These are phyloP conservation scores for Piliocolobus tephrosceles DNA, from an alignment of 2,113 vertebrate genomes.

Conservation along the genomic window DNA sequence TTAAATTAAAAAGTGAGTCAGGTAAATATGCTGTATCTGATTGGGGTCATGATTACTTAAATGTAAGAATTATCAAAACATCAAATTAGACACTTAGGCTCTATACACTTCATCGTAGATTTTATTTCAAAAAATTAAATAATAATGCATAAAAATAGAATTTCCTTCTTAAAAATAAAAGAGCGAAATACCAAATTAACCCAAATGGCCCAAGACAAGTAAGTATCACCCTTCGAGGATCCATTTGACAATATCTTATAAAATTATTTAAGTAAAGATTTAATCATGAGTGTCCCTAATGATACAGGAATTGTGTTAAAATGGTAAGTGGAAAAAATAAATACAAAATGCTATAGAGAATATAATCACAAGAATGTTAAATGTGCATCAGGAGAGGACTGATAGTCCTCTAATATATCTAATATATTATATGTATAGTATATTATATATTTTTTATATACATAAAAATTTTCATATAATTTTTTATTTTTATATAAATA, in stretches of 20 bases:
- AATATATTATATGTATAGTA: too few species aligned
- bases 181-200: background rate
- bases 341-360: background rate
- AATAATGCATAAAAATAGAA: background rate
- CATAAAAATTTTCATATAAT: too few species aligned
- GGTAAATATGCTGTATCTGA: background rate
- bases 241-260: background rate
- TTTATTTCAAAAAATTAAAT: conserved; percentile 16
- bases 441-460: too few species aligned
- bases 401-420: background rate
- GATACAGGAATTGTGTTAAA: background rate
- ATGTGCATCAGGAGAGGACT: background rate
- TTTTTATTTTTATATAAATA: too few species aligned
- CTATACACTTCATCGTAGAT: background rate
- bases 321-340: background rate
- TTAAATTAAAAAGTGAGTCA: background rate
- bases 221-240: background rate
- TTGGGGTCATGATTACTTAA: background rate
- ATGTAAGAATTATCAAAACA: background rate
- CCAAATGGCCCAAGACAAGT: background rate
- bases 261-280: background rate
- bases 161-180: background rate
- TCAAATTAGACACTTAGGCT: background rate
- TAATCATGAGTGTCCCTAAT: background rate
- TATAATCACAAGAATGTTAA: background rate